A percentile compares a stretch with the other conserved stretches of the same genome.
These are phyloP conservation scores for Parazoanthus darwini DNA, from an alignment of 92 coral and sea anemone genomes.

Conservation along the genomic window DNA sequence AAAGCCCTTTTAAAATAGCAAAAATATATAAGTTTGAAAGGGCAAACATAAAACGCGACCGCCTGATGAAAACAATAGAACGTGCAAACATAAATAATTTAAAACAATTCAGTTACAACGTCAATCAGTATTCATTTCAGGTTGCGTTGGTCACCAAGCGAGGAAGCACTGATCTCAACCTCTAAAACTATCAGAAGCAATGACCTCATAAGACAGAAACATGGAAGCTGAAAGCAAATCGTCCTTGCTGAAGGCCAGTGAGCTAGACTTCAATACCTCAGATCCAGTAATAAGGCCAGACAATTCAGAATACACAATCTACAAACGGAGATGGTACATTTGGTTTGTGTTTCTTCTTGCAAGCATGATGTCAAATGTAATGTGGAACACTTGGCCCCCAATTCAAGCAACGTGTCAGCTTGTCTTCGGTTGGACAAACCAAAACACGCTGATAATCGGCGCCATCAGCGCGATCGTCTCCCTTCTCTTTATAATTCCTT, in stretches of 20 bases:
- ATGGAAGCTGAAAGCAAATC: slow-evolving; percentile 2
- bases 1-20: no score
- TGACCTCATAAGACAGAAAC: no score
- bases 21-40: no score
- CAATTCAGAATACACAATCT: background rate
- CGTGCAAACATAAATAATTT: no score
- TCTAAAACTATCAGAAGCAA: no score
- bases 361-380: background rate
- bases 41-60: no score
- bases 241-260: background rate
- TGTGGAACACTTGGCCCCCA: slow-evolving; percentile 49
- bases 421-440: slow-evolving; percentile 43
- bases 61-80: no score
- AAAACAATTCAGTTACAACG: no score
- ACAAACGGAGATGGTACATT: slow-evolving; percentile 30
- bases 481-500: slow-evolving; percentile 3
- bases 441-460: slow-evolving; percentile 35
- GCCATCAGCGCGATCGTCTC: background rate
- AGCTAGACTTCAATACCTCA: background rate
- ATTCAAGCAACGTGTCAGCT: slow-evolving; percentile 44
- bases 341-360: slow-evolving; percentile 13
- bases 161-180: no score
- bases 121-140: no score
- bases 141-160: no score
- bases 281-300: background rate